Conservation (phyloP, 2,113 vertebrate species). For the Tenebrosternarchus preto region DNA sequence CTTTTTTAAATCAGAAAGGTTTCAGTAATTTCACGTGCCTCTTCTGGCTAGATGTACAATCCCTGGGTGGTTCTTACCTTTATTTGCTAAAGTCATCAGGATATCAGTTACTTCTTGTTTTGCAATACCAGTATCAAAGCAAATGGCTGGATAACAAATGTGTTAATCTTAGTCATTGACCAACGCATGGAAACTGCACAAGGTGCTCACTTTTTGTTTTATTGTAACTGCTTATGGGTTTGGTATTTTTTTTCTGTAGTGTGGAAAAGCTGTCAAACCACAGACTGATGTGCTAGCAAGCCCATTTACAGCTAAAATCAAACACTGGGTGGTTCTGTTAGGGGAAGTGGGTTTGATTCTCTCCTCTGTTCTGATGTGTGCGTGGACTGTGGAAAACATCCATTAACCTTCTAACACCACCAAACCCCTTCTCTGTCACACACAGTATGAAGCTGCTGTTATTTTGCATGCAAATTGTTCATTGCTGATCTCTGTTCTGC, state of each 20-base stretch:
- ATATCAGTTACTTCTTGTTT: background rate
- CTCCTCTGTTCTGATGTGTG: background rate
- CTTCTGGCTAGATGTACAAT: background rate
- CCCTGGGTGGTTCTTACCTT: background rate
- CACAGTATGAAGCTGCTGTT: background rate
- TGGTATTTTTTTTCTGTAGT: background rate
- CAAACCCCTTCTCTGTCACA: background rate
- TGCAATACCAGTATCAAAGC: background rate
- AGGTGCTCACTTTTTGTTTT: background rate
- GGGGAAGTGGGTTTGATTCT: background rate
- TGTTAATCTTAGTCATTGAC: background rate
- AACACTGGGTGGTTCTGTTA: background rate
- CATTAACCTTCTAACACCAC: background rate
- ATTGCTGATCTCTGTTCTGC: conserved; percentile 29
- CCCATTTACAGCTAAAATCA: no score
- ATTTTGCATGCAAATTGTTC: background rate
- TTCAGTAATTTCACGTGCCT: background rate
- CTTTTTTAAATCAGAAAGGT: background rate
- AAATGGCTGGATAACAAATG: background rate
- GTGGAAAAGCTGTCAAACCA: no score
- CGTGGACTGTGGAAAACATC: background rate
- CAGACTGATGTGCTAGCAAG: no score
- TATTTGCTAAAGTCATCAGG: background rate
- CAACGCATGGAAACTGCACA: background rate
- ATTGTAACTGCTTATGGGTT: background rate